Conservation (phyloP, 2,888 invertebrate genomes). For the Polymixis flavicincta region DNA sequence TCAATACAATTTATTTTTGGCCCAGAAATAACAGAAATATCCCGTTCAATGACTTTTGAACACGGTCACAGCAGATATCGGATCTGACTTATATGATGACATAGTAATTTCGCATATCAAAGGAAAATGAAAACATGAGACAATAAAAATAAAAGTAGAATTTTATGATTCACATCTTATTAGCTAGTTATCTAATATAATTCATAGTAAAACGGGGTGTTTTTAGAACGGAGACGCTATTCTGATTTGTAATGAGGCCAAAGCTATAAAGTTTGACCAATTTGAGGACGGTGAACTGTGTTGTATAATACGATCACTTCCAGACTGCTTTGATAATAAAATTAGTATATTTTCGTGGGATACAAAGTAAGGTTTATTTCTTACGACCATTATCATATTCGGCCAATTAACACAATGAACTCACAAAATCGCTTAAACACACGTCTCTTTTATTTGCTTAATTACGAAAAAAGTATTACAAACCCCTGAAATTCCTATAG, state of each 20-base stretch:
- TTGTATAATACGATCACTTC: slow-evolving; percentile 27
- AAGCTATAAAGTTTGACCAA: slow-evolving; percentile 49
- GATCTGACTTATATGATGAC: slow-evolving; percentile 38
- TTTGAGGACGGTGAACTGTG: slow-evolving; percentile 36
- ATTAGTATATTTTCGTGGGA: slow-evolving; percentile 1
- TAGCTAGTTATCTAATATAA: slow-evolving; percentile 56
- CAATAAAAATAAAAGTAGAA: slow-evolving; percentile 30
- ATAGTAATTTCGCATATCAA: slow-evolving; percentile 48
- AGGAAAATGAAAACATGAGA: slow-evolving; percentile 22
- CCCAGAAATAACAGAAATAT: slow-evolving; percentile 6
- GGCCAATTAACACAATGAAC: neutral
- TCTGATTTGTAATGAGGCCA: slow-evolving; percentile 39
- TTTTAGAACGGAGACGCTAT: slow-evolving; percentile 21
- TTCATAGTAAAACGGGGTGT: slow-evolving; percentile 41
- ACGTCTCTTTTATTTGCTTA: neutral
- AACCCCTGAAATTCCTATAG: neutral
- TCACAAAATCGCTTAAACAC: neutral
- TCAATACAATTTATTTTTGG: slow-evolving; percentile 5
- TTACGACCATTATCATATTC: neutral
- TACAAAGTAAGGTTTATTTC: neutral
- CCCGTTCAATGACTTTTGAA: slow-evolving; percentile 37
- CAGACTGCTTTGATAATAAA: slow-evolving; percentile 16
- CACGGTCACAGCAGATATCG: slow-evolving; percentile 25
- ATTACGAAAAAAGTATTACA: neutral
- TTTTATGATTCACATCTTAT: slow-evolving; percentile 25